Base-by-base conservation (phyloP, 2,113 vertebrate species). In the Perognathus longimembris region DNA sequence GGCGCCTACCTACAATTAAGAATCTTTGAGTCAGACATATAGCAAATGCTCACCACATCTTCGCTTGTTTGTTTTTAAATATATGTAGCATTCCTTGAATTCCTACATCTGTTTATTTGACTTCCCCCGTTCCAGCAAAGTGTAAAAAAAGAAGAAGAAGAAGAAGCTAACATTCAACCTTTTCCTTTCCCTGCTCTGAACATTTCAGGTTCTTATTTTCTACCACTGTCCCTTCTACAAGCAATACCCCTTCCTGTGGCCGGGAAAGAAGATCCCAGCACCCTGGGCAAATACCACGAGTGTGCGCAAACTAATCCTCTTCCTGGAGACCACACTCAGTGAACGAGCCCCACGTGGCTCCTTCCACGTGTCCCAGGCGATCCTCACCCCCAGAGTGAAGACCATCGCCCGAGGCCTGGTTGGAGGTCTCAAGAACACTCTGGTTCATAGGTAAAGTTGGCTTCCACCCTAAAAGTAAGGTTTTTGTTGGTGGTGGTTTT, bases 281-380 rank as follows among this genome's bases (percentile, higher is more conserved):
- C 99, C 99, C 0, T 99, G 99, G 99, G 99, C 99, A 34, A 99
- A 99, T 92, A 99, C 99, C 79, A 99, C 99, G 0, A 98, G 99
- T 0, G 99, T 99, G 74, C 96, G 90, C 95, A 99, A 99, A 78
- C 98, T 99, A 30, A 98, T 99, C 17, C 98, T 99, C 97, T 99
- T 99, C 95, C 96, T 99, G 93, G 99, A 99, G 97, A 99, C 98
- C 30, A 99, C 99, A 0, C 97, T 99, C n/a, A 98, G 97, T 38
- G 98, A 99, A 88, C 98, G 99, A 59, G 96, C 98, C 82, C 98
- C 98, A 4, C 97, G 96, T 0, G 99, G 99, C 7, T 97, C 98
- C 92, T 99, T 99, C 85, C 99, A 99, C 0, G 99, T 99, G n/a
- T 99, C 99, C 54, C 99, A 99, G 95, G 99, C 99, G 6, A 99